Base-by-base conservation (phyloP, 1,140 invertebrate genomes). In the Eriocheir sinensis region DNA sequence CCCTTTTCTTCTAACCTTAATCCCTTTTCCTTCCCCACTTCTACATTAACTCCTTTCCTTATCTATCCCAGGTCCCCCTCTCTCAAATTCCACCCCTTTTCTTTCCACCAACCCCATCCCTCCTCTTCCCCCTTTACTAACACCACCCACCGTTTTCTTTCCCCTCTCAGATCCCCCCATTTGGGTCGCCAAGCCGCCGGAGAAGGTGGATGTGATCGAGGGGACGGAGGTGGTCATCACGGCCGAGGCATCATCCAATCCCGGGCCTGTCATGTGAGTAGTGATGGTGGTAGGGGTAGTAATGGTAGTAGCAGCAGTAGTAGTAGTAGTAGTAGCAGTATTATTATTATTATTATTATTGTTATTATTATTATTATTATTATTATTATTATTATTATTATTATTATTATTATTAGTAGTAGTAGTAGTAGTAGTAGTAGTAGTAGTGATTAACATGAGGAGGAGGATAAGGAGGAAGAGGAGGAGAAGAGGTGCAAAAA, bases 191-290 rank as follows among this genome's bases (percentile, higher is more conserved):
- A 86, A 40, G 38, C 92, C 92, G 2, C 92, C 92, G 0, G 81
- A 86, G 1, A 44, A 93, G 79, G n/a, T 93, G 41, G 92, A 93
- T 30, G 92, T 93, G 36, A 86, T 85, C 30, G 92, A 93, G n/a
- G 80, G 83, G 0, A 81, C 34, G 2, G 92, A 93, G 32, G n/a
- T 93, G 32, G 83, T 93, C 44, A 93, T 93, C 85, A 93, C 92
- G 0, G 92, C 92, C 9, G 44, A 83, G 36, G 92, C 92, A 1
- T 36, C 41, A 2, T 93, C 92, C 17, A 93, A 93, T 53, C 92
- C 92, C 15, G 92, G 92, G 0, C 92, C 92, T n/a, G 48, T 93
- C 92, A 93, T 44, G 92, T 93, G 41, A 85, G 34, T 21, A n/a
- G n/a, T n/a, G n/a, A n/a, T n/a, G n/a, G n/a, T n/a, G n/a, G n/a